phyloP scores from a whole-genome alignment of 1,140 invertebrate species.

The Eumeta japonica region DNA sequence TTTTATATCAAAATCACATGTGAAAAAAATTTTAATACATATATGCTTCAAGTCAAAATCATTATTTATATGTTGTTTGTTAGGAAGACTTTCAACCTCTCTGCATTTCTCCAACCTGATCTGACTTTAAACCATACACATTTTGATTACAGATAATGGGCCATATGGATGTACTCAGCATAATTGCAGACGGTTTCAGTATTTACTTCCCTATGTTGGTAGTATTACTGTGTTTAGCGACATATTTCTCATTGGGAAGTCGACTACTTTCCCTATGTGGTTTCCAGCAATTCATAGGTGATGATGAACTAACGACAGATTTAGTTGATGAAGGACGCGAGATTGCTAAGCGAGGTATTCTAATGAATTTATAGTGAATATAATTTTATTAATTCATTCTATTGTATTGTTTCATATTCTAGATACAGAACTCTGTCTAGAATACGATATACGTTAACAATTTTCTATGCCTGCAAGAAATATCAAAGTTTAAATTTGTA shows the following conservation, averaged over 20 bases:
- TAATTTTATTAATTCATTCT: conserved; percentile 1
- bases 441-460: too few species aligned
- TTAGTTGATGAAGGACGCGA: conserved; percentile 90
- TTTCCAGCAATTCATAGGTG: conserved; percentile 93
- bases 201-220: conserved; percentile 99
- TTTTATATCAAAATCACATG: too few species aligned
- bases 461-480: too few species aligned
- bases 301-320: conserved; percentile 91
- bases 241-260: conserved; percentile 93
- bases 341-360: conserved; percentile 77
- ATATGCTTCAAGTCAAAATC: too few species aligned
- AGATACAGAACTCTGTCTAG: not conserved
- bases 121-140: conserved; percentile 5
- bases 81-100: too few species aligned
- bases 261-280: conserved; percentile 84
- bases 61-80: too few species aligned
- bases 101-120: too few species aligned
- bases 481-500: too few species aligned
- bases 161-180: conserved; percentile 97
- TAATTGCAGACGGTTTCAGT: conserved; percentile 97
- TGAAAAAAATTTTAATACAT: too few species aligned
- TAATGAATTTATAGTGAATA: not conserved
- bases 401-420: not conserved
- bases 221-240: conserved; percentile 88
- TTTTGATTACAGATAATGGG: conserved; percentile 88